Evolutionary conservation across 1,140 invertebrate genomes (phyloP), one percentile per base, ranked within the genome.

Genomic region (Drosophila pallidifrons): DNA sequence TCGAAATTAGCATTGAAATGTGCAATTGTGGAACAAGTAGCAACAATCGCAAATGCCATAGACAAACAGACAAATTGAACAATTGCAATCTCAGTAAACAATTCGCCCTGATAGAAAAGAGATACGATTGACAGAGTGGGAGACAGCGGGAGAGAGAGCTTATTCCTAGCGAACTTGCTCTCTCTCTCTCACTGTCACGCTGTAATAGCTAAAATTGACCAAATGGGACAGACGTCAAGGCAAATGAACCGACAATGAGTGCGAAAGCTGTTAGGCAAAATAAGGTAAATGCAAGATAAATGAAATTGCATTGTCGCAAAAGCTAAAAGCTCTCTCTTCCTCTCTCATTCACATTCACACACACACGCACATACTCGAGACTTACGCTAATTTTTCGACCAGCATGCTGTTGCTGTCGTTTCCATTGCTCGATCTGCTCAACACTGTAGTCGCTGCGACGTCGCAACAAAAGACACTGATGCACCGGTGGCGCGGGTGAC

Each of bases 361-460:
- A 7, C 54, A 55, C 52, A 35, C 10, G n/a, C 25, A 25, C 54
- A n/a, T 32, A 57, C 52, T 15, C 10, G n/a, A 15, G 15, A 89
- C 85, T 89, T 89, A 89, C 85, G 67, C 85, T 89, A 60, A 85
- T 85, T 64, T 89, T 89, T 61, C 85, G 81, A 47, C 85, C 77
- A 15, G 78, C 65, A 52, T 72, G 68, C 51, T 86, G 82, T 13
- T 86, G 82, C 30, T 89, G 85, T 4, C 85, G 85, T 55, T 89
- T 89, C 81, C 78, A 89, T 65, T 85, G 85, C 75, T 89, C 86
- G 68, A 89, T 89, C 65, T 89, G 86, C 52, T 89, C 85, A 6
- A 89, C 81, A 41, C 85, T 89, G 51, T 89, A 91, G 68, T 91
- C 91, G 78, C 90, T 91, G 57, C 91, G 91, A 46, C 91, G 87